Base-by-base conservation (phyloP, 64 coral and sea anemone genomes). In the Stylophora pistillata region DNA sequence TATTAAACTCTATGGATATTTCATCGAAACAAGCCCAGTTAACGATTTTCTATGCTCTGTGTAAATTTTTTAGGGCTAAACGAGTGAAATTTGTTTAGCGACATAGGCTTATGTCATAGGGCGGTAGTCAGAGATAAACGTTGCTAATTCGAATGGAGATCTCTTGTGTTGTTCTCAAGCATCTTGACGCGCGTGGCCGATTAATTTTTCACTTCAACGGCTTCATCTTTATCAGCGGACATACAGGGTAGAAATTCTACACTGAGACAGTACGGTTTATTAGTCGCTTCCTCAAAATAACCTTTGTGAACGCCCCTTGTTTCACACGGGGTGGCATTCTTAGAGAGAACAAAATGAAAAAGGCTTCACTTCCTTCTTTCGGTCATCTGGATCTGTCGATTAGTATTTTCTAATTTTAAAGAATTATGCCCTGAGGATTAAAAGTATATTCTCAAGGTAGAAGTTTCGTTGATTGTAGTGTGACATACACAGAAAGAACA, bases 231-330 rank as follows among this genome's bases (percentile, higher is more conserved):
- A 15, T 12, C 25, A 25, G 6, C 21, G 2, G 10, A 14, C 21
- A 20, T 64, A 23, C 20, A 9, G 11, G 41, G 30, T 12, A 59
- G 30, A 25, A 37, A 37, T 34, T 32, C 9, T 64, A 0, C 13
- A 3, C 23, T 2, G 6, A 26, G 10, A 23, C 41, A n/a, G 0
- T 27, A 37, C 26, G 10, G 18, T n/a, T 68, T 84, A n/a, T 57
- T 58, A n/a, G 12, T 29, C 20, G 62, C 53, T 53, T 26, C 12
- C 21, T 21, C n/a, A 23, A 23, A 82, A 63, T 14, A 2, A 21
- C 5, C 20, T 53, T 3, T 20, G 80, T 84, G 80, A 84, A 84
- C 80, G 80, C 62, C 80, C 61, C 9, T 25, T 12, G 64, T 27
- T 53, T 68, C 15, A 23, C 32, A 9, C 33, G 17, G 11, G 0